Percentiles rank a stretch among this genome's conserved stretches.
phyloP scores from a whole-genome alignment of 2,797 vertebrate genomes.

The Uromys caudimaculatus region DNA sequence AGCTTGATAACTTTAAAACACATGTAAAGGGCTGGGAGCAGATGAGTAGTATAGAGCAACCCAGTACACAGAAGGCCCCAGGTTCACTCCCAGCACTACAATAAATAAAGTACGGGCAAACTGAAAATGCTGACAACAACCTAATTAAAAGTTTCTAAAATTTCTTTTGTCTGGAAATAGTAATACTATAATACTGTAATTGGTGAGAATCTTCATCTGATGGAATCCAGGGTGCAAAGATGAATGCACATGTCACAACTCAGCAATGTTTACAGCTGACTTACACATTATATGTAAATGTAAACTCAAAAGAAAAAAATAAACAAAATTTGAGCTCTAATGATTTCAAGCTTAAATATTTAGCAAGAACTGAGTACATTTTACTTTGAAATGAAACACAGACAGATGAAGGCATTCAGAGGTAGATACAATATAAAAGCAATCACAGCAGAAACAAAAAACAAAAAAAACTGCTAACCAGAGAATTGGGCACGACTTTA shows the following conservation, averaged over 20 bases:
- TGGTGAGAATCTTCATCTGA: neutral
- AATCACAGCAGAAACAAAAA: neutral
- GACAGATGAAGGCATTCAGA: neutral
- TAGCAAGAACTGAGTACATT: neutral
- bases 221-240: neutral
- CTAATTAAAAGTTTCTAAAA: constrained; percentile 46
- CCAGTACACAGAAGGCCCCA: neutral
- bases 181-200: neutral
- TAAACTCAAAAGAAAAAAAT: neutral
- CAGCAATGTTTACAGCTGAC: neutral
- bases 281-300: neutral
- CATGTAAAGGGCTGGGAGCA: neutral
- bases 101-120: constrained; percentile 4
- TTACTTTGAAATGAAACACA: neutral
- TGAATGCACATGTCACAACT: neutral
- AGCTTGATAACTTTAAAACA: constrained; percentile 26
- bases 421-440: neutral
- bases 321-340: neutral
- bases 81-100: neutral
- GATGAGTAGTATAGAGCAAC: neutral
- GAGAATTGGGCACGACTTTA: neutral
- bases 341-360: neutral
- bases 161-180: neutral
- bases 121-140: constrained; percentile 13
- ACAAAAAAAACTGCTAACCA: neutral